Base-by-base conservation (phyloP, 2,113 vertebrate species). In the Brachypteracias leptosomus region DNA sequence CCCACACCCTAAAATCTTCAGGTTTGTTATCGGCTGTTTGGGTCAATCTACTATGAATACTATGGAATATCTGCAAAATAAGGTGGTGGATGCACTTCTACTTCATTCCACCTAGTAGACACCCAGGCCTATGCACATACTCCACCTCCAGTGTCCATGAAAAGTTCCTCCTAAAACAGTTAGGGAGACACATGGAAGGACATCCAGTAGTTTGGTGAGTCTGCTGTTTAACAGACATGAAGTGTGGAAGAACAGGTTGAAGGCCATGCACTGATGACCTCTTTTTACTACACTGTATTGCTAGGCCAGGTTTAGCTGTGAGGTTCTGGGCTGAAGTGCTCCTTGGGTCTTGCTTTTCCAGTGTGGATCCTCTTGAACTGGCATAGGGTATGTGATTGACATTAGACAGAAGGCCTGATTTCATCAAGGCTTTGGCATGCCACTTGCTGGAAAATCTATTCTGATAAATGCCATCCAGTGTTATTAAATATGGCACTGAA, bases 381-480 rank as follows among this genome's bases (percentile, higher is more conserved):
- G 70, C 44, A 90, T 94, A 75, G 58, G n/a, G 38, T 85, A 28
- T 6, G 49, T 96, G 96, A 96, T 82, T 96, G 92, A 94, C 93
- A 94, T 89, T 54, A 89, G 90, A 93, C 92, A 96, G 90, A 82
- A 95, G 96, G 76, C 61, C 35, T 84, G 68, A 92, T 87, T 95
- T 94, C 92, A 92, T 96, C 93, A 93, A 94, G 77, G 29, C 61
- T 68, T 89, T 95, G 96, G 96, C 42, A 89, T 94, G 93, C 33
- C 83, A 79, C 76, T 95, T 95, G 58, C 46, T 96, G 96, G 96
- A 96, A 96, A 96, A 87, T 94, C 54, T 96, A 55, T 96, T 90
- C 92, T 7, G 13, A 21, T 78, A 96, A 81, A 77, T 89, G 54
- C 86, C 66, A 87, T 51, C 33, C 83, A 92, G 47, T 68, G 35